These are phyloP conservation scores for Shinisaurus crocodilurus DNA, from an alignment of 2,113 vertebrate genomes.

Conservation along the genomic window DNA sequence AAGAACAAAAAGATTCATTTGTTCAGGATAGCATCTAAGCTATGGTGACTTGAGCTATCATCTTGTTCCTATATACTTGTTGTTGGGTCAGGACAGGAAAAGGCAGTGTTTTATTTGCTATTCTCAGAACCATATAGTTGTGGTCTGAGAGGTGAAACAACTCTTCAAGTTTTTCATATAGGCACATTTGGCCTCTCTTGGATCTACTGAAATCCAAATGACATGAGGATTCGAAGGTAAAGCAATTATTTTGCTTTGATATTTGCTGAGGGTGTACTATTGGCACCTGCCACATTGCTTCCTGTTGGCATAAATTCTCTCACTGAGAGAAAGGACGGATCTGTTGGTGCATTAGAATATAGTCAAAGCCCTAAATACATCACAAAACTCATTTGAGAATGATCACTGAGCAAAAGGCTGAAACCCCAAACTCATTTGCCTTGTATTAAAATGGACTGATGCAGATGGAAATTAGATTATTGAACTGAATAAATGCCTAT, in stretches of 20 bases:
- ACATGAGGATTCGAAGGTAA: background rate
- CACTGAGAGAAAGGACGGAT: background rate
- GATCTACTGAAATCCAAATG: background rate
- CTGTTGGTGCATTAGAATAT: too few relatives aligned
- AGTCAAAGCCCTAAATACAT: background rate
- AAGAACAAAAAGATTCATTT: background rate
- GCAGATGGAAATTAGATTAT: background rate
- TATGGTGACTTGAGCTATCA: background rate
- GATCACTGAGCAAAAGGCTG: background rate
- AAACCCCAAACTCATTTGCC: background rate
- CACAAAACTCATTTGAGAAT: background rate
- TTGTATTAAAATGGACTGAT: background rate
- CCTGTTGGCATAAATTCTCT: background rate
- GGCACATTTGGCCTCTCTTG: background rate
- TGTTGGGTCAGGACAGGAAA: background rate
- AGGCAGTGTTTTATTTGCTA: background rate
- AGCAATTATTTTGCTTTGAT: background rate
- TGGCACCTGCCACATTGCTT: background rate
- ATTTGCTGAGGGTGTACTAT: slow-evolving; percentile 2
- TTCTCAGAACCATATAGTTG: background rate
- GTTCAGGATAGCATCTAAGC: background rate
- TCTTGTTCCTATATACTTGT: background rate
- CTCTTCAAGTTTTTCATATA: background rate
- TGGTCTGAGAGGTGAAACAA: background rate
- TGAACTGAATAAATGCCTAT: background rate